Base-by-base conservation (phyloP, 2,888 invertebrate species). In the Meteorus colon region DNA sequence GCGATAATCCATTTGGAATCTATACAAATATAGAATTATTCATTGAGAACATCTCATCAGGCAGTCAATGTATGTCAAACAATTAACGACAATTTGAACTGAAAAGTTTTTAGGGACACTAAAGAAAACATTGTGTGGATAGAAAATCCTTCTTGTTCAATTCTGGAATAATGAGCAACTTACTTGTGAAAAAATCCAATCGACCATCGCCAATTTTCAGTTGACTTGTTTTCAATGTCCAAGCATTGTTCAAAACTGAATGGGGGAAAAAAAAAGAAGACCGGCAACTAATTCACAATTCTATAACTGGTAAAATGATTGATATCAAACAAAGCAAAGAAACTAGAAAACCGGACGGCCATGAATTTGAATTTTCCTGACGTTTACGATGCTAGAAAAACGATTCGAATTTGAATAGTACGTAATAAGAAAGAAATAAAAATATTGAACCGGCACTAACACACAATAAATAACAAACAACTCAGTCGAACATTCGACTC, bases 371-470 rank as follows among this genome's bases (percentile, higher is more conserved):
- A 66, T 34, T 24, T 31, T 27, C 12, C 19, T 63, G 37, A 66
- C 41, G 41, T 66, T 66, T 66, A 66, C 41, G 41, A 66, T 34
- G 34, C 66, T n/a, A 24, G 4, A 41, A 66, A 66, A 68, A n/a
- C 27, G 10, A 68, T 10, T 48, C 14, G 24, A 8, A 48, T 48
- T 68, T 31, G n/a, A 68, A 68, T 51, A 51, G 29, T 31, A 41
- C 8, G 2, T 51, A 19, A 66, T 34, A 6, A 27, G 41, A 14
- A 37, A 66, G n/a, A 8, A 24, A 66, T 12, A 27, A 37, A 31
- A 65, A 65, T 24, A 34, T 66, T 24, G 5, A 66, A 66, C 45
- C 66, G 66, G 66, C 66, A 19, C 55, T 8, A 55, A 24, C 41
- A 41, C 66, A 41, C 10, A 34, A 41, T 37, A 19, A 31, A 34